Percentiles rank a stretch among this genome's conserved stretches.
Evolutionary conservation across 2,888 invertebrate genomes (phyloP).

Genomic region (Calliphora vomitoria): DNA sequence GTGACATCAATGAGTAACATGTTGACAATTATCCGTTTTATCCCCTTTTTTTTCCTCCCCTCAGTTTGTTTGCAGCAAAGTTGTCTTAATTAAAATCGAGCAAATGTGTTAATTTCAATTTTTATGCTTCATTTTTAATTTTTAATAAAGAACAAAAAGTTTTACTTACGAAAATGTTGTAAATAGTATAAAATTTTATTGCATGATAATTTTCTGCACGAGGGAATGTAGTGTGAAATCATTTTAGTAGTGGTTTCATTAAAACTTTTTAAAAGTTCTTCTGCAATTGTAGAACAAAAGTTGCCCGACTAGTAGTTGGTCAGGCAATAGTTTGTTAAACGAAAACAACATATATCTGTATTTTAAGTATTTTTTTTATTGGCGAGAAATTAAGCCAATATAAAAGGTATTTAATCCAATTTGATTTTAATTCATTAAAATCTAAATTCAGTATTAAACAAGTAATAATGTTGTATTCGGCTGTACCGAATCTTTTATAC

Average conservation of each 20-base stretch:
- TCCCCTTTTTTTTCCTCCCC: conserved; percentile 14
- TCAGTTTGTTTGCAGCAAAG: conserved; percentile 41
- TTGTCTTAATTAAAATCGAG: conserved; percentile 59
- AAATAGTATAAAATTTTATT: neutral
- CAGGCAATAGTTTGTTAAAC: neutral
- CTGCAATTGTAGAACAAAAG: neutral
- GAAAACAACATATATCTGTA: neutral
- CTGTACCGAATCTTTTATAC: too few species aligned
- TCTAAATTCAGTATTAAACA: too few species aligned
- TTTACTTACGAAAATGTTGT: neutral
- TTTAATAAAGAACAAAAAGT: conserved; percentile 10
- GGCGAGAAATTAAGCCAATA: too few species aligned
- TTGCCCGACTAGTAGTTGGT: neutral
- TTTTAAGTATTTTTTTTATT: too few species aligned
- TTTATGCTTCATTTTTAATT: conserved; percentile 28
- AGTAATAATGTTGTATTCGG: too few species aligned
- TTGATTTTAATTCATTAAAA: too few species aligned
- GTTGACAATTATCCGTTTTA: conserved; percentile 37
- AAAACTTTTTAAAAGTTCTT: conserved; percentile 2
- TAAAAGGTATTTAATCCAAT: too few species aligned
- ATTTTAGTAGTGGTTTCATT: conserved; percentile 18
- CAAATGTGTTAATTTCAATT: conserved; percentile 31
- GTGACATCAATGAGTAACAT: conserved; percentile 36
- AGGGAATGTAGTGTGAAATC: neutral
- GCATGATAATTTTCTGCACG: neutral